Base-by-base conservation (phyloP, 2,888 invertebrate species). In the Girardia tigrina region DNA sequence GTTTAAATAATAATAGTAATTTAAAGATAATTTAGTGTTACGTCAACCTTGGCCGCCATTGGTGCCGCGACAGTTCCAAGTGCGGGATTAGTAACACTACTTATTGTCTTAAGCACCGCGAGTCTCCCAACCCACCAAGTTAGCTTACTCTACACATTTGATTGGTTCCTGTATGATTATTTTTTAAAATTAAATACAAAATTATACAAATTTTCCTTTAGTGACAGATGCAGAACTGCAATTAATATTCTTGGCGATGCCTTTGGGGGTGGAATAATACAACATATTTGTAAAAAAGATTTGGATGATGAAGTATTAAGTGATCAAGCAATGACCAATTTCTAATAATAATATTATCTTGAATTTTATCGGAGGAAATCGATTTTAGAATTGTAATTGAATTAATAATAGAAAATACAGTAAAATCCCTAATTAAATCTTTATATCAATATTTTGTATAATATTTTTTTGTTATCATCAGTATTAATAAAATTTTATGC, bases 21-120 rank as follows among this genome's bases (percentile, higher is more conserved):
- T n/a, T n/a, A n/a, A n/a, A 8, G n/a, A 56, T n/a, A 20, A 70
- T 75, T 76, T 79, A 86, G 86, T 80, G 82, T 89, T 79, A 89
- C 89, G 69, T 88, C 89, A 4, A 89, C 89, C 8, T 84, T 88
- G 80, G 89, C 89, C 26, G 88, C 88, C 78, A 86, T 89, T 75
- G 89, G 89, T 29, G 88, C 88, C 2, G 88, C 88, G 0, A 87
- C 88, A 78, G 88, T 89, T 42, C 89, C 89, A 26, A 87, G 87
- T 78, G 88, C 89, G 73, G 89, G 88, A 29, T 83, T 89, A 76
- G 88, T 89, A 75, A 89, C 88, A 28, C 88, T 89, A 87, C 80
- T 89, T 71, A 84, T 89, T 78, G 88, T 89, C 28, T 82, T 89
- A 76, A 87, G 87, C 26, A 87, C 89, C 23, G 86, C 89, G n/a